These are phyloP conservation scores for Triops cancriformis DNA, from an alignment of 1,140 invertebrate species.

Conservation along the genomic window DNA sequence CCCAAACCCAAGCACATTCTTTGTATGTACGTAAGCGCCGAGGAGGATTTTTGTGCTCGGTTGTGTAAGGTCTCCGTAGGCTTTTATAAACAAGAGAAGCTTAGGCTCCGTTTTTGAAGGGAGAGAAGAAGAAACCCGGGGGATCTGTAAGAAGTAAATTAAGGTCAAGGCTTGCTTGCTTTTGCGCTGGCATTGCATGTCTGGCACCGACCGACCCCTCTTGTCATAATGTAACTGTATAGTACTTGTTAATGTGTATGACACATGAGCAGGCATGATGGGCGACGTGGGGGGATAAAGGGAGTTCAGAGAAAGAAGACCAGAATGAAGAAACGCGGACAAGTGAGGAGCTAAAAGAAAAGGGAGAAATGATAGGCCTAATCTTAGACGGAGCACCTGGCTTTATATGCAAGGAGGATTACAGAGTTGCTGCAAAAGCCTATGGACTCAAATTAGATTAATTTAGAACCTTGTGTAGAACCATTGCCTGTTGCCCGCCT, in stretches of 20 bases:
- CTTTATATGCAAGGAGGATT: neutral
- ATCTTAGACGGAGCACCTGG: neutral
- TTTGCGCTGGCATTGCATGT: neutral
- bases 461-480: neutral
- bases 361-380: neutral
- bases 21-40: neutral
- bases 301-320: neutral
- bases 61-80: neutral
- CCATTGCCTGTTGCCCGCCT: neutral
- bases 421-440: neutral
- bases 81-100: neutral
- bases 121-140: neutral
- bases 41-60: neutral
- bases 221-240: slow-evolving; percentile 3
- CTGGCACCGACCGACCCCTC: neutral
- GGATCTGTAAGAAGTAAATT: neutral
- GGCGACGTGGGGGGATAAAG: neutral
- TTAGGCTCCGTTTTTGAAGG: neutral
- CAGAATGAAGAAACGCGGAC: neutral
- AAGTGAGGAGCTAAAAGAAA: neutral
- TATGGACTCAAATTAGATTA: neutral
- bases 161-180: slow-evolving; percentile 5
- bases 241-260: slow-evolving; percentile 11
- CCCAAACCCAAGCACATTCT: neutral
- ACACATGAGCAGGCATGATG: slow-evolving; percentile 13